A percentile compares a stretch with the other conserved stretches of the same genome.
Evolutionary conservation across 2,888 invertebrate genomes (phyloP).

Genomic region (Yponomeuta cagnagella): DNA sequence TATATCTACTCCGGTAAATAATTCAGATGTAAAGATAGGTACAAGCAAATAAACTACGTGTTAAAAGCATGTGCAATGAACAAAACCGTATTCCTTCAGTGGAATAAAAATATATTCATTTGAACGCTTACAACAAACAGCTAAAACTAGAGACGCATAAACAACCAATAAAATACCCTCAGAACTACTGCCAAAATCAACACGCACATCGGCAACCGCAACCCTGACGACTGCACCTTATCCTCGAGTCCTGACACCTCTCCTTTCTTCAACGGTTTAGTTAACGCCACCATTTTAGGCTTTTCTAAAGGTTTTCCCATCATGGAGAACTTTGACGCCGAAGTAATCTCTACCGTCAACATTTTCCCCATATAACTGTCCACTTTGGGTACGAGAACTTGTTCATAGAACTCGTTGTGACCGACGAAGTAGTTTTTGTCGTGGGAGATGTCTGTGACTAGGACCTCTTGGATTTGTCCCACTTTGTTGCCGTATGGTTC

Average conservation of each 20-base stretch:
- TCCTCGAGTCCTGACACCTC: conserved; percentile 66
- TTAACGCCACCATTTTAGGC: conserved; percentile 70
- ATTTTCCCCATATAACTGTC: conserved; percentile 87
- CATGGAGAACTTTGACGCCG: conserved; percentile 86
- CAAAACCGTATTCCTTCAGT: no score
- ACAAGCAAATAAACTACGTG: no score
- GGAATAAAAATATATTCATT: background rate
- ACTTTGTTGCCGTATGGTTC: conserved; percentile 84
- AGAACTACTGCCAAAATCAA: conserved; percentile 57
- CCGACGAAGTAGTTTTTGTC: conserved; percentile 94
- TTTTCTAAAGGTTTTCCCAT: conserved; percentile 79
- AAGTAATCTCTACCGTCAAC: conserved; percentile 83
- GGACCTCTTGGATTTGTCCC: conserved; percentile 82
- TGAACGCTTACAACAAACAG: conserved; percentile 21
- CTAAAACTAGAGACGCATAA: conserved; percentile 2
- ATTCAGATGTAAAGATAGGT: no score
- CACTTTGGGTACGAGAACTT: conserved; percentile 86
- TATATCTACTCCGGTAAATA: no score
- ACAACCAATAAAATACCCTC: conserved; percentile 24
- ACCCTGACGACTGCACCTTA: conserved; percentile 32
- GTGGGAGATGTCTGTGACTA: conserved; percentile 95
- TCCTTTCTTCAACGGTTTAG: conserved; percentile 72
- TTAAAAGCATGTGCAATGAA: no score
- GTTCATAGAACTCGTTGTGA: conserved; percentile 97
- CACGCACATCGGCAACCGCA: conserved; percentile 42